Base-by-base conservation (phyloP, 2,113 vertebrate species). In the Xiphophorus hellerii region DNA sequence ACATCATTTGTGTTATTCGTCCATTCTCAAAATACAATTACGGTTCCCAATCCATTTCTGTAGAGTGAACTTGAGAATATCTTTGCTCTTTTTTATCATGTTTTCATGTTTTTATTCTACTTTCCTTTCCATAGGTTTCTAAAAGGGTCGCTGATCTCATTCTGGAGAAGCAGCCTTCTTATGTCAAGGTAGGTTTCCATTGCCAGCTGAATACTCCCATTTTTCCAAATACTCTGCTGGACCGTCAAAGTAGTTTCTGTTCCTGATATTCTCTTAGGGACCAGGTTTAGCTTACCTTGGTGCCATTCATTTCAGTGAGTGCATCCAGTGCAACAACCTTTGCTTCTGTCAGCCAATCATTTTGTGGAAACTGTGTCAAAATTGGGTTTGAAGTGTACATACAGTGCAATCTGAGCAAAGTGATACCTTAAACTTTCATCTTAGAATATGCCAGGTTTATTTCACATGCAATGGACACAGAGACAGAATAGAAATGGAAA, bases 141-240 rank as follows among this genome's bases (percentile, higher is more conserved):
- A 99, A 97, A 94, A 99, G 96, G 93, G 98, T 99, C 39, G 97
- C 98, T 6, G 97, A 99, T 93, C 94, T 99, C 90, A 99, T 99
- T 89, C 94, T 99, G 91, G 98, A 99, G 90, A 99, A 99, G 85
- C 98, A 99, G 86, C 97, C 98, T 20, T 93, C 98, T 8, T 99
- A 99, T 90, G 97, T 99, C 82, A 97, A 99, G 97, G 98, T 99
- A 96, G 93, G 94, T 71, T 4, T 66, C 7, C n/a, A 61, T 4
- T 63, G 62, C 80, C 11, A 78, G 1, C 20, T 37, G 11, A 44
- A 1, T 13, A 5, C 15, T 8, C 27, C 71, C 6, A 6, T 69
- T 33, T 42, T 39, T 14, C 71, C 44, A 62, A 30, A 0, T 31
- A 14, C n/a, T 27, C n/a, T 44, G 13, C n/a, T 4, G 31, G 30